These are phyloP conservation scores for Entomyzon cyanotis DNA, from an alignment of 2,113 vertebrate species.

Conservation along the genomic window DNA sequence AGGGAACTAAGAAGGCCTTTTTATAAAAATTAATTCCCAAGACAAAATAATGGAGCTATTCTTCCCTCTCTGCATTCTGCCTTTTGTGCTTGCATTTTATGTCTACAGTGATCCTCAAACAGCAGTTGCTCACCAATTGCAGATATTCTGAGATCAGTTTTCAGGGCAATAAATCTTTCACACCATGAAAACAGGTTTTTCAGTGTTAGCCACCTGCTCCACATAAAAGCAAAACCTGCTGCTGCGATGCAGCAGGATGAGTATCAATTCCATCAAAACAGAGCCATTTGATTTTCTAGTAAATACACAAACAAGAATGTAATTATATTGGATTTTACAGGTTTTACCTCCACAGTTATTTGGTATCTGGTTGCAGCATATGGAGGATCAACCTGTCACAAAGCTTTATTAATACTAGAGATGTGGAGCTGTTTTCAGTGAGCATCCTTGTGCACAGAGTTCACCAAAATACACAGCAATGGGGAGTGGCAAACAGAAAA, in stretches of 20 bases:
- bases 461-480: not conserved
- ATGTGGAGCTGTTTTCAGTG: not conserved
- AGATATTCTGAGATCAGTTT: not conserved
- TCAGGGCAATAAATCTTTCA: constrained; percentile 27
- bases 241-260: not conserved
- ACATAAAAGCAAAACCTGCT: constrained; percentile 44
- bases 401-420: not conserved
- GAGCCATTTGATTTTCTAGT: not conserved
- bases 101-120: not conserved
- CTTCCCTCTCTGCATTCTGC: not conserved
- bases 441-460: not conserved
- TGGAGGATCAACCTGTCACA: not conserved
- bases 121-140: not conserved
- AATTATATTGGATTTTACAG: not conserved
- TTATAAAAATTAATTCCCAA: not conserved
- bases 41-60: not conserved
- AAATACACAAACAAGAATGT: not conserved
- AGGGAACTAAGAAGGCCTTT: not conserved
- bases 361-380: not conserved
- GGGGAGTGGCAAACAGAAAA: not conserved
- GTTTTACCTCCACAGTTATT: not conserved
- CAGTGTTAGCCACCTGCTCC: constrained; percentile 48
- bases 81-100: not conserved
- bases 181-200: constrained; percentile 17
- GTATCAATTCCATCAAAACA: not conserved